Percentiles rank a stretch among this genome's conserved stretches.
These are phyloP conservation scores for Picus viridis DNA, from an alignment of 2,797 vertebrate species.

Conservation along the genomic window DNA sequence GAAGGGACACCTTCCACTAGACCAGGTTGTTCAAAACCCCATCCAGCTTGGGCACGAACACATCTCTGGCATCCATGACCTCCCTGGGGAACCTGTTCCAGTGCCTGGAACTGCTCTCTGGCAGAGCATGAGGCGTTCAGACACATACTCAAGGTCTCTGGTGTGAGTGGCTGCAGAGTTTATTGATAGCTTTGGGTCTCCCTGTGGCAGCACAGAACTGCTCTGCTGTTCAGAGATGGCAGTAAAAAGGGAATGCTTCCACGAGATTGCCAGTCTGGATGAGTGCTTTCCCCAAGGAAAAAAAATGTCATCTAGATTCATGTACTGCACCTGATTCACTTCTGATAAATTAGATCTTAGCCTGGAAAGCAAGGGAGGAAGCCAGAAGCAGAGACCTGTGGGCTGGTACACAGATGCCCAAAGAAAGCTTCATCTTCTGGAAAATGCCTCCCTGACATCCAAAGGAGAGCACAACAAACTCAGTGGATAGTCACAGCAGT, in stretches of 20 bases:
- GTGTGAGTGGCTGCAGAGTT: neutral
- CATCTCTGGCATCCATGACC: too few species aligned
- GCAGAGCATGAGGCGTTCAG: neutral
- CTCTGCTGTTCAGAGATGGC: neutral
- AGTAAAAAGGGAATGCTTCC: neutral
- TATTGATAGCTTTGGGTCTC: fast-evolving
- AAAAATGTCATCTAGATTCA: neutral
- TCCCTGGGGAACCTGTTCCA: too few species aligned
- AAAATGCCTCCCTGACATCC: neutral
- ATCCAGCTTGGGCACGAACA: too few species aligned
- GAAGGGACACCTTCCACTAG: too few species aligned
- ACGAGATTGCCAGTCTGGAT: neutral
- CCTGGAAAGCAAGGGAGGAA: neutral
- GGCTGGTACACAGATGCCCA: neutral
- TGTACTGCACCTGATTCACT: neutral
- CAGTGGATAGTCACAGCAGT: fast-evolving
- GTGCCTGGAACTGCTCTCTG: too few species aligned
- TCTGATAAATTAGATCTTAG: neutral
- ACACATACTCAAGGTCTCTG: neutral
- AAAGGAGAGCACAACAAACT: neutral
- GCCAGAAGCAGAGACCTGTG: neutral
- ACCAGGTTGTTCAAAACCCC: too few species aligned
- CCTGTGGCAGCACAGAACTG: neutral
- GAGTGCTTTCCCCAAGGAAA: neutral
- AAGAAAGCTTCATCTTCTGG: neutral